phyloP scores from a whole-genome alignment of 2,797 vertebrate species.

The Delichon dasypus region DNA sequence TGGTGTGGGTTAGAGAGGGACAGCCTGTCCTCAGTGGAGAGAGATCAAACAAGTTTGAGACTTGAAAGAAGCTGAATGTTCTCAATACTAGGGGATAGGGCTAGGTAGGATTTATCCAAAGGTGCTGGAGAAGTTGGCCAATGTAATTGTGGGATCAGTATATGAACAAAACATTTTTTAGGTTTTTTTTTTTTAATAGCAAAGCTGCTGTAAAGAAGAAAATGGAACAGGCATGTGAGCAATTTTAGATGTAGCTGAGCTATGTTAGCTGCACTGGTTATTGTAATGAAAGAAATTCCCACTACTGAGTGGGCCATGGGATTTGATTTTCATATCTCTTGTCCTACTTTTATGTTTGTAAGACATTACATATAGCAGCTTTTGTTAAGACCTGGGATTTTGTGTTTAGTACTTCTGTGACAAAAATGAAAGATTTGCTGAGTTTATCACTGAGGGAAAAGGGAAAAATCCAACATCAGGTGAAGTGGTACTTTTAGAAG shows the following conservation, averaged over 20 bases:
- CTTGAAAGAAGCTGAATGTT: background rate
- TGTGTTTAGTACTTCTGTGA: background rate
- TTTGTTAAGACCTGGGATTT: background rate
- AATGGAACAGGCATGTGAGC: background rate
- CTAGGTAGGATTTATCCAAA: background rate
- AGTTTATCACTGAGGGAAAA: background rate
- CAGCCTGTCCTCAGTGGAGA: background rate
- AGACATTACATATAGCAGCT: background rate
- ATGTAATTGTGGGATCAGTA: background rate
- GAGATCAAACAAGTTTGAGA: background rate
- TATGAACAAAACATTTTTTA: background rate
- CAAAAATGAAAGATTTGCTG: background rate
- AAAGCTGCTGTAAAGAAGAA: background rate
- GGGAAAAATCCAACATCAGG: background rate
- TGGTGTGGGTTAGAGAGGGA: background rate
- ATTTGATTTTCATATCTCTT: slow-evolving; percentile 37
- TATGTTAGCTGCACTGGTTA: background rate
- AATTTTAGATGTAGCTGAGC: background rate
- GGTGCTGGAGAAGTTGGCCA: background rate
- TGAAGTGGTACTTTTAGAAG: background rate
- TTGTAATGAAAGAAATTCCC: slow-evolving; percentile 22
- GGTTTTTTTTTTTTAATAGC: background rate
- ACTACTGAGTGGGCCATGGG: background rate
- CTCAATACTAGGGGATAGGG: too few relatives aligned
- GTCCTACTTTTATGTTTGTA: slow-evolving; percentile 21